These are phyloP conservation scores for Napeogenes sylphis DNA, from an alignment of 2,888 invertebrate genomes.

Conservation along the genomic window DNA sequence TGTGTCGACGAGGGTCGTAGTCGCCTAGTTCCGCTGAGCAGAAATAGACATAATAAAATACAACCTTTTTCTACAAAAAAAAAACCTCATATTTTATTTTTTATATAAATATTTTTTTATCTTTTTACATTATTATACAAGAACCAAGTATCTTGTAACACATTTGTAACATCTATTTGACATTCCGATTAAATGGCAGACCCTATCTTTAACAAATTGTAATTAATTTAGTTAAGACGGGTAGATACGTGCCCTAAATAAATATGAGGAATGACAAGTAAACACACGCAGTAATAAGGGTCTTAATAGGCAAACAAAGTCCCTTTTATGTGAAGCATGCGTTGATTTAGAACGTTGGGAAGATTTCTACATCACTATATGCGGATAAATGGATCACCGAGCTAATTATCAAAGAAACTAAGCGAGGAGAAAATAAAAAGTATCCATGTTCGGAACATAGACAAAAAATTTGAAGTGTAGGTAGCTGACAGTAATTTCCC, in stretches of 20 bases:
- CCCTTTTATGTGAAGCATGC: conserved; percentile 14
- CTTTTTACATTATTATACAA: conserved; percentile 27
- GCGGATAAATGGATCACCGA: conserved; percentile 26
- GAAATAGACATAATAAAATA: conserved; percentile 25
- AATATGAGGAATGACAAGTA: conserved; percentile 44
- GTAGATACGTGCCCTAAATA: conserved; percentile 51
- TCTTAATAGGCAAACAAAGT: conserved; percentile 30
- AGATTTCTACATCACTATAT: conserved; percentile 22
- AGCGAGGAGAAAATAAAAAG: conserved; percentile 32
- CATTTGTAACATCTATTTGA: conserved; percentile 18
- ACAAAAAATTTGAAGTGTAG: conserved; percentile 62
- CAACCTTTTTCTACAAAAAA: conserved; percentile 25
- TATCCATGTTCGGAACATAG: conserved; percentile 35
- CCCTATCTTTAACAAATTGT: conserved; percentile 42
- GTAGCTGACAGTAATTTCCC: conserved; percentile 66
- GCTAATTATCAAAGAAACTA: conserved; percentile 30
- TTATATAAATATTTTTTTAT: too few relatives aligned
- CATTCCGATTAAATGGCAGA: conserved; percentile 37
- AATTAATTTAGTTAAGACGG: conserved; percentile 48
- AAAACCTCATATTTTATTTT: too few relatives aligned
- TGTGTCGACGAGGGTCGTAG: conserved; percentile 92
- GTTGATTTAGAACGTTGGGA: conserved; percentile 20
- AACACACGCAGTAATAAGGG: conserved; percentile 37
- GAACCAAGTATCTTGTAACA: conserved; percentile 8
- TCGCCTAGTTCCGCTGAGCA: conserved; percentile 94